Percentiles rank a stretch among this genome's conserved stretches.
These are phyloP conservation scores for Lycaena phlaeas DNA, from an alignment of 2,888 invertebrate species.

Conservation along the genomic window DNA sequence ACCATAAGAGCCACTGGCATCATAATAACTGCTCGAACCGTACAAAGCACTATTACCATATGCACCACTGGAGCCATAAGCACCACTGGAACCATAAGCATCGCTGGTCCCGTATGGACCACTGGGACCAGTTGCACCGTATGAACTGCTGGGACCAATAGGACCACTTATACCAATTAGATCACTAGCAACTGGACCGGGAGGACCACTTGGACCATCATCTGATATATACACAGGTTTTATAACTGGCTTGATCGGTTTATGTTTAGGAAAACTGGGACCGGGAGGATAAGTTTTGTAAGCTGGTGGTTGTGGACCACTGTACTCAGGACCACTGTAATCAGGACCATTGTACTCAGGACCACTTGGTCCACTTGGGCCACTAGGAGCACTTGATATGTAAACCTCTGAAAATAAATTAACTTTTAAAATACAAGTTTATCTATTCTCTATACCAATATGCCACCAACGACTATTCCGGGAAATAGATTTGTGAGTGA, in stretches of 20 bases:
- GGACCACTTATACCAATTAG: conserved; percentile 3
- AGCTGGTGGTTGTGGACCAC: conserved; percentile 16
- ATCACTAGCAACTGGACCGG: conserved; percentile 11
- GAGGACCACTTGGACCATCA: conserved; percentile 10
- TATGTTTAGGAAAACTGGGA: conserved; percentile 20
- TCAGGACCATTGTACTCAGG: conserved; percentile 24
- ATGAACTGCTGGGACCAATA: conserved; percentile 1
- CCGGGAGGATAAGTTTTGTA: conserved; percentile 18
- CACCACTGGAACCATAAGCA: conserved; percentile 1
- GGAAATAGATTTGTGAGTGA: too few species aligned
- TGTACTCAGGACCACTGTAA: conserved; percentile 28
- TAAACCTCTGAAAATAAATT: conserved; percentile 32
- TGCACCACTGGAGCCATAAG: conserved; percentile 12
- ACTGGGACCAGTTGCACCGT: conserved; percentile 3
- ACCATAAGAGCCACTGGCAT: not conserved
- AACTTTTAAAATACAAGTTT: too few species aligned
- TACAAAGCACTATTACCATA: too few species aligned
- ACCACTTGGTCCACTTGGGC: conserved; percentile 27
- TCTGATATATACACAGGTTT: conserved; percentile 27
- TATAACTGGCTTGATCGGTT: conserved; percentile 21
- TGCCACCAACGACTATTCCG: too few species aligned
- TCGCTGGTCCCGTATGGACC: not conserved
- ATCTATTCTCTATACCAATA: too few species aligned
- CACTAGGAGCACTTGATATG: conserved; percentile 30
- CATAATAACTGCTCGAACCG: not conserved